Conservation (phyloP, 1,140 invertebrate genomes). For the Drosophila parabipectinata region DNA sequence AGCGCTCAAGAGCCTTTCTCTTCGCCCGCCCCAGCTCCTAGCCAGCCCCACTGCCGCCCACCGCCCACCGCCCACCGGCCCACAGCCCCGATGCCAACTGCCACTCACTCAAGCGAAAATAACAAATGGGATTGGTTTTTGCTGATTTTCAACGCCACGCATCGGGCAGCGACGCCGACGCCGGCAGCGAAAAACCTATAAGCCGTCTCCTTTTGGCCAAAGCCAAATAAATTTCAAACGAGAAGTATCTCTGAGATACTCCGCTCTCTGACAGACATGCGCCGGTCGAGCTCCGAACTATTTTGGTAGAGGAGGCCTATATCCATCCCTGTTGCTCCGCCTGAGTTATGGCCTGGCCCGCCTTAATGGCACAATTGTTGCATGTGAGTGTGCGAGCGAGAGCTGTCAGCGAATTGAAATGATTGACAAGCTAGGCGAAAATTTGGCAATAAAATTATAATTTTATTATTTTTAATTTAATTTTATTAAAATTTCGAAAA, state of each 20-base stretch:
- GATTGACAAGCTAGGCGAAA: conserved; percentile 15
- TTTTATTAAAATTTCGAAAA: too few species aligned
- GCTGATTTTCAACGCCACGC: conserved; percentile 82
- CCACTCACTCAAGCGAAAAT: conserved; percentile 84
- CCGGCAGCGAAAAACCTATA: conserved; percentile 74
- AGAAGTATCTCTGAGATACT: background rate
- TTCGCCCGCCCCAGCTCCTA: background rate
- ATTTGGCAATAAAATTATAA: background rate
- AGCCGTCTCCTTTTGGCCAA: conserved; percentile 84
- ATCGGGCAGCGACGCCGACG: conserved; percentile 24
- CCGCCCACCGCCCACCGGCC: conserved; percentile 3
- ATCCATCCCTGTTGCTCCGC: conserved; percentile 62
- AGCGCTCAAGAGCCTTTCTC: conserved; percentile 39
- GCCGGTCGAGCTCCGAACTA: conserved; percentile 2
- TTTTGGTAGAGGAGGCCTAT: conserved; percentile 3
- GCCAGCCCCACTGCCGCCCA: background rate
- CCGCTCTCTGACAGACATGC: background rate
- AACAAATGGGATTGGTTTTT: conserved; percentile 84
- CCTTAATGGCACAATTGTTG: conserved; percentile 84
- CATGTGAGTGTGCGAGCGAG: conserved; percentile 39
- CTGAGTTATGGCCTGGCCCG: conserved; percentile 50
- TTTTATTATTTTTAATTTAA: too few species aligned
- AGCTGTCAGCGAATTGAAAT: conserved; percentile 20
- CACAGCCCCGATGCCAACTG: conserved; percentile 77
- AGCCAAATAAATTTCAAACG: conserved; percentile 84